Evolutionary conservation across 2,888 invertebrate genomes (phyloP).

Genomic region (Lycocerus yunnanus): DNA sequence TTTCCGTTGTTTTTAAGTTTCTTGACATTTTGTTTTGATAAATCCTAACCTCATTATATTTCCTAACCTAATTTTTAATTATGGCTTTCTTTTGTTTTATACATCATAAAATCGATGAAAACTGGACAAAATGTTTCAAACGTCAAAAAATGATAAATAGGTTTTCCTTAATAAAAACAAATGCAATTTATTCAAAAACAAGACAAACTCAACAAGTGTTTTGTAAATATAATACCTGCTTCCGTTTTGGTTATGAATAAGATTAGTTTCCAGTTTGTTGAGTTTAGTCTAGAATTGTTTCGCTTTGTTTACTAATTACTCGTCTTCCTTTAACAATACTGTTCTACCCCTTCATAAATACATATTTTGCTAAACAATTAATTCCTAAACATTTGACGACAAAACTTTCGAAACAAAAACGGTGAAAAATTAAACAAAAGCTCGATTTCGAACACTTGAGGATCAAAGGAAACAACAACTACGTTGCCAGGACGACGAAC

Average conservation of each 20-base stretch:
- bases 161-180: not conserved
- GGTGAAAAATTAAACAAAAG: not conserved
- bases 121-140: not conserved
- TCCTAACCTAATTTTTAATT: no score
- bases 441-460: conserved; percentile 5
- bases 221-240: conserved; percentile 32
- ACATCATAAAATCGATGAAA: not conserved
- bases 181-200: conserved; percentile 14
- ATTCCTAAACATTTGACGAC: conserved; percentile 19
- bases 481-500: conserved; percentile 36
- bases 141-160: not conserved
- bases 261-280: conserved; percentile 39
- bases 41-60: no score
- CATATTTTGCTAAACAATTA: conserved; percentile 15
- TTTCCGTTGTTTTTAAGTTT: no score
- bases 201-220: conserved; percentile 29
- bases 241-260: conserved; percentile 37
- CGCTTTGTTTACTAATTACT: conserved; percentile 39
- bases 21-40: not conserved
- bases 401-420: conserved; percentile 5
- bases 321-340: conserved; percentile 27
- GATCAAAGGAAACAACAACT: conserved; percentile 36
- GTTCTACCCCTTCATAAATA: conserved; percentile 12
- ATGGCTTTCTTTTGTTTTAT: not conserved
- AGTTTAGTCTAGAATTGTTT: conserved; percentile 36